phyloP scores from a whole-genome alignment of 2,113 vertebrate species.

The Dryoscopus gambensis region DNA sequence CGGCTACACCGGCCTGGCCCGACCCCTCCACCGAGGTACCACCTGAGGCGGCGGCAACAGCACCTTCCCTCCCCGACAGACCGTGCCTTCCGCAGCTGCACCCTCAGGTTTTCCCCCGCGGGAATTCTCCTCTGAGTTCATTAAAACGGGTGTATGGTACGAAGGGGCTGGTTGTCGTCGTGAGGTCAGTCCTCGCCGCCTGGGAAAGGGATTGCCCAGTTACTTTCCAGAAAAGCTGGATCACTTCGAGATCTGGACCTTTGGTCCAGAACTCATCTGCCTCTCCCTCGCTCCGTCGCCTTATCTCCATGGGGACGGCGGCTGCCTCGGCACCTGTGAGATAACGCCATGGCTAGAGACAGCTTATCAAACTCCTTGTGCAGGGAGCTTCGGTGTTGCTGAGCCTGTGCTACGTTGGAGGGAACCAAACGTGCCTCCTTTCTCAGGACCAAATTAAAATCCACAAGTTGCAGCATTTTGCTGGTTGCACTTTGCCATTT shows the following conservation, averaged over 20 bases:
- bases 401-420: background rate
- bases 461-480: background rate
- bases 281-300: background rate
- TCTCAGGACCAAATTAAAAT: background rate
- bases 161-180: background rate
- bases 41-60: background rate
- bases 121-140: background rate
- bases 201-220: background rate
- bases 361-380: background rate
- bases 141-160: background rate
- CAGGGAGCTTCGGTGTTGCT: background rate
- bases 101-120: background rate
- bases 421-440: background rate
- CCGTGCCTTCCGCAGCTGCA: background rate
- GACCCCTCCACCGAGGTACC: background rate
- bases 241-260: background rate
- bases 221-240: background rate
- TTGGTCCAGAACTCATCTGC: background rate
- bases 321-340: background rate
- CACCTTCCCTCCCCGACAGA: fast-evolving
- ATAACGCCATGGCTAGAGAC: background rate
- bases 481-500: background rate
- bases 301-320: background rate
- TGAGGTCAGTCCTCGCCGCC: background rate
- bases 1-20: background rate